Evolutionary conservation across 1,140 invertebrate genomes (phyloP).

Genomic region (Drosophila malerkotliana): DNA sequence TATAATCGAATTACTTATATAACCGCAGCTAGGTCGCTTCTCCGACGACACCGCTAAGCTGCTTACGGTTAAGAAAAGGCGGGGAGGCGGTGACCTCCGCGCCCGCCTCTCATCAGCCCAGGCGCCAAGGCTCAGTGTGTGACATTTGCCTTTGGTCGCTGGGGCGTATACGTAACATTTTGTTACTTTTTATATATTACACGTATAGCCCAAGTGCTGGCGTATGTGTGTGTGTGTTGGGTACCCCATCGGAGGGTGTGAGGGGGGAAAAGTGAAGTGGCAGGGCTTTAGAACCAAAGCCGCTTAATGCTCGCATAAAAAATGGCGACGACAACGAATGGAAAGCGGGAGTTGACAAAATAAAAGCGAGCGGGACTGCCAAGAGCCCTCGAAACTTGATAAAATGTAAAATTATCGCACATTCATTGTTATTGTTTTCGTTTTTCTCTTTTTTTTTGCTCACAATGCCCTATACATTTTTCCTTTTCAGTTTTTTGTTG

Average conservation of each 20-base stretch:
- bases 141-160: constrained; percentile 73
- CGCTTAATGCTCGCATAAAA: constrained; percentile 80
- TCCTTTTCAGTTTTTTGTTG: neutral
- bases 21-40: constrained; percentile 50
- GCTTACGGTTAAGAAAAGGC: constrained; percentile 64
- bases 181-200: constrained; percentile 67
- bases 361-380: neutral
- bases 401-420: constrained; percentile 83
- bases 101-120: neutral
- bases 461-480: constrained; percentile 24
- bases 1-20: constrained; percentile 80
- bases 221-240: constrained; percentile 1
- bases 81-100: constrained; percentile 14
- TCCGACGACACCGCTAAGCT: constrained; percentile 68
- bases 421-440: constrained; percentile 80
- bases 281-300: constrained; percentile 73
- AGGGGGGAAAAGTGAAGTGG: constrained; percentile 61
- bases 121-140: constrained; percentile 46
- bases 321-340: constrained; percentile 75
- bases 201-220: constrained; percentile 6
- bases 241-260: neutral
- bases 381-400: constrained; percentile 69
- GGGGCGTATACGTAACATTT: constrained; percentile 70
- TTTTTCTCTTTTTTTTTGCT: constrained; percentile 7
- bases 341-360: constrained; percentile 8